phyloP scores from a whole-genome alignment of 2,797 vertebrate species.

The Fistularia commersonii region DNA sequence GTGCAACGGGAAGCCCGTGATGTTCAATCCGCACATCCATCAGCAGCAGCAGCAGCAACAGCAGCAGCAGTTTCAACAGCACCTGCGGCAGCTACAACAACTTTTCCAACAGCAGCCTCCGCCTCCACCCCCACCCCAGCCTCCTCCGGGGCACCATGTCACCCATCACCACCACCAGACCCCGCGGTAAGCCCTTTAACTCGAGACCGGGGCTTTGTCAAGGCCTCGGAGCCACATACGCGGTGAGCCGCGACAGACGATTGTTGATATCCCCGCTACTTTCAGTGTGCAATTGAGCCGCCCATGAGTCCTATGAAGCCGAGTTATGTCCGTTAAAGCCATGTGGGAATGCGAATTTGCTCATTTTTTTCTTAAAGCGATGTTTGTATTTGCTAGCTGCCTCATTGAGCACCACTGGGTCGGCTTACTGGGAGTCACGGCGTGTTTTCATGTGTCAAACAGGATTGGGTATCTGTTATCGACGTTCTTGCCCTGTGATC shows the following conservation, averaged over 20 bases:
- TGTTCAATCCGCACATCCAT: slow-evolving; percentile 83
- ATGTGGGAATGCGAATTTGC: no score
- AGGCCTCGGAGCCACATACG: slow-evolving; percentile 18
- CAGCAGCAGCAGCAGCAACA: slow-evolving; percentile 78
- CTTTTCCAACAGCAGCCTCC: slow-evolving; percentile 75
- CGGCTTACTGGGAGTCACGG: no score
- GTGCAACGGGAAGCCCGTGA: slow-evolving; percentile 38
- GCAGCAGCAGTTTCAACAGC: slow-evolving; percentile 81
- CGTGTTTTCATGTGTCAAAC: no score
- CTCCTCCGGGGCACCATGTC: slow-evolving; percentile 76
- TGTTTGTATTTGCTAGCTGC: no score
- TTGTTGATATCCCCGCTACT: background rate
- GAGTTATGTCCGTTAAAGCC: no score
- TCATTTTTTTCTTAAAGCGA: no score
- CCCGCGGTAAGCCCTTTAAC: slow-evolving; percentile 76
- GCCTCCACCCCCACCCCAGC: slow-evolving; percentile 72
- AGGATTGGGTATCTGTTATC: no score
- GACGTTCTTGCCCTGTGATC: no score
- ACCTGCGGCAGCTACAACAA: slow-evolving; percentile 63
- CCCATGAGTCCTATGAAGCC: no score
- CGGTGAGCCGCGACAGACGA: background rate
- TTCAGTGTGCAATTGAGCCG: background rate
- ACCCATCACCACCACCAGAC: slow-evolving; percentile 77
- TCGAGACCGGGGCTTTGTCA: slow-evolving; percentile 38
- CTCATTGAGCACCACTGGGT: no score